A percentile compares a stretch with the other conserved stretches of the same genome.
phyloP scores from a whole-genome alignment of 1,140 invertebrate genomes.

The Cotesia typhae region DNA sequence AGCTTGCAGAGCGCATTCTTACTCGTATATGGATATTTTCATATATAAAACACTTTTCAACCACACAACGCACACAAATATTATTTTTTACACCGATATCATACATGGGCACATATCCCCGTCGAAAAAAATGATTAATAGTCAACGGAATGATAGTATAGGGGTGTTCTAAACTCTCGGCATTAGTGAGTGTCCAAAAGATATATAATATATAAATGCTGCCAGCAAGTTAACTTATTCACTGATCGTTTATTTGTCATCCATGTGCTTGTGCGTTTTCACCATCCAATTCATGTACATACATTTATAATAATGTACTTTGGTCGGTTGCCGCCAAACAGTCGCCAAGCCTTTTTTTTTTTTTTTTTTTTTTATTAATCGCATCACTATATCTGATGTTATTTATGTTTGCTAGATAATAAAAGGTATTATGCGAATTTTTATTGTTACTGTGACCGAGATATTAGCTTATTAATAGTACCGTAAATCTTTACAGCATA shows the following conservation, averaged over 20 bases:
- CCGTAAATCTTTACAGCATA: too few relatives aligned
- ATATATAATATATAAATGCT: neutral
- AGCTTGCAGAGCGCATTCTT: neutral
- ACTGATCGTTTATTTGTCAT: neutral
- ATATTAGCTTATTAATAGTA: neutral
- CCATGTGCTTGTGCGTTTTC: neutral
- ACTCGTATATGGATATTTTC: neutral
- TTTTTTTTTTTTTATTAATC: neutral
- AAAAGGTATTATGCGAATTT: slow-evolving; percentile 24
- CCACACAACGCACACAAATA: slow-evolving; percentile 4
- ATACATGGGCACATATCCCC: neutral
- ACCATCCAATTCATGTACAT: neutral
- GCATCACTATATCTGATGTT: slow-evolving; percentile 15
- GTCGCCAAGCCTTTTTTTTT: slow-evolving; percentile 28
- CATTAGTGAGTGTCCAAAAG: slow-evolving; percentile 1
- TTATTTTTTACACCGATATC: too few relatives aligned
- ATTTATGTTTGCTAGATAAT: slow-evolving; percentile 32
- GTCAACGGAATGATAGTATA: neutral
- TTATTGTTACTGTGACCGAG: slow-evolving; percentile 8
- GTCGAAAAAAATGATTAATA: slow-evolving; percentile 8
- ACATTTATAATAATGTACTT: slow-evolving; percentile 3
- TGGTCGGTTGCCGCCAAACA: slow-evolving; percentile 21
- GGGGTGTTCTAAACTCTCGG: neutral
- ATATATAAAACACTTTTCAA: too few relatives aligned
- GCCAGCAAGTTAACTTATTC: slow-evolving; percentile 8